Evolutionary conservation across 2,113 vertebrate genomes (phyloP).

Genomic region (Pollimyrus isidori): DNA sequence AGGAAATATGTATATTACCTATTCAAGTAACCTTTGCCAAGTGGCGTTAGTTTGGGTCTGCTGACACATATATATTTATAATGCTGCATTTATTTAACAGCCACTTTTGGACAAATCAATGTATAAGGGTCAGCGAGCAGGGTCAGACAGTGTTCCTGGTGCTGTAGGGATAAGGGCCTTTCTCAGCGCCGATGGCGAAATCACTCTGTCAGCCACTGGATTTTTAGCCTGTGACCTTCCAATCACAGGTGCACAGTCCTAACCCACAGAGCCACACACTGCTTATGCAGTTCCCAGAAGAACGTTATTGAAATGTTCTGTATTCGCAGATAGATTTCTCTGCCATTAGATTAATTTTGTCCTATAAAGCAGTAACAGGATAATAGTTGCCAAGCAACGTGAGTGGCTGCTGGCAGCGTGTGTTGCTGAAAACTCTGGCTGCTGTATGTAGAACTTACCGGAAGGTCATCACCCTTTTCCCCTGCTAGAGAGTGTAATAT

Average conservation of each 20-base stretch:
- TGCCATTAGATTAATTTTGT: background rate
- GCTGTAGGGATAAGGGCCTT: background rate
- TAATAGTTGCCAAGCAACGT: background rate
- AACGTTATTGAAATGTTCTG: background rate
- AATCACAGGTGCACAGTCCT: background rate
- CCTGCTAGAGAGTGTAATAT: background rate
- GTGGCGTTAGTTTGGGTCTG: background rate
- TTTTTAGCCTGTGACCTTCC: background rate
- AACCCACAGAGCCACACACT: background rate
- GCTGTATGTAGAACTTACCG: background rate
- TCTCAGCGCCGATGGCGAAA: background rate
- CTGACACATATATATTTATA: background rate
- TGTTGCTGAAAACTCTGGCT: background rate
- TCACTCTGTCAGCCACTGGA: background rate
- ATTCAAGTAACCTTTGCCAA: background rate
- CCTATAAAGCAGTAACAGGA: background rate
- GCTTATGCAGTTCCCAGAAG: background rate
- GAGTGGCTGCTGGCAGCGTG: background rate
- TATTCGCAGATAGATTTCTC: background rate
- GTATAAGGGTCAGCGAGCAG: background rate
- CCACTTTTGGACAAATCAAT: background rate
- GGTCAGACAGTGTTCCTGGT: background rate
- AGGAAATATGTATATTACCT: background rate
- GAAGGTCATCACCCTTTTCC: background rate
- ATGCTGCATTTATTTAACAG: background rate